A percentile compares a stretch with the other conserved stretches of the same genome.
Evolutionary conservation across 2,888 invertebrate genomes (phyloP).

Genomic region (Griposia aprilina): DNA sequence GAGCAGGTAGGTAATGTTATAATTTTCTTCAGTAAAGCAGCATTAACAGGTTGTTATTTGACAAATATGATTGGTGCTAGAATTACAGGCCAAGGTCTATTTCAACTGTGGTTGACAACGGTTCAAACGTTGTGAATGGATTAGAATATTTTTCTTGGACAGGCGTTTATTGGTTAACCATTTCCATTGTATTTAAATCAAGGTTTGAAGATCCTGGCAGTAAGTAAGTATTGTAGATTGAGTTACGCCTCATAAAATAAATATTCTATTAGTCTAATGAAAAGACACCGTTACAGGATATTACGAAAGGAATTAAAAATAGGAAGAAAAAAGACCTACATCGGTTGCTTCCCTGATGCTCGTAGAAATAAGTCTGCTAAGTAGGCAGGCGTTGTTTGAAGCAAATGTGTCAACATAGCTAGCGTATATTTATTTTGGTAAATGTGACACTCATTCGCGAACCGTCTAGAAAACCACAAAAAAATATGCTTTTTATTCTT

Average conservation of each 20-base stretch:
- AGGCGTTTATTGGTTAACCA: not conserved
- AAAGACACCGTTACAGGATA: no score
- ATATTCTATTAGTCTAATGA: not conserved
- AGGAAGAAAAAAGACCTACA: constrained; percentile 8
- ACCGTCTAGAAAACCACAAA: constrained; percentile 15
- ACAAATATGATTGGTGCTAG: not conserved
- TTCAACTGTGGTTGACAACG: no score
- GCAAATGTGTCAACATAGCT: constrained; percentile 27
- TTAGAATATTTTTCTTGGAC: not conserved
- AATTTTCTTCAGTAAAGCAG: not conserved
- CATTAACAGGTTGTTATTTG: not conserved
- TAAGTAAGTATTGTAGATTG: not conserved
- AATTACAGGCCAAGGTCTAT: no score
- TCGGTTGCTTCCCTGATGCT: constrained; percentile 30
- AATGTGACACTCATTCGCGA: constrained; percentile 10
- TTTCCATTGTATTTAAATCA: not conserved
- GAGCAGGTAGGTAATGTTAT: not conserved
- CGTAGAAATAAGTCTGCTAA: constrained; percentile 36
- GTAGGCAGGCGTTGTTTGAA: constrained; percentile 47
- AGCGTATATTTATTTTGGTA: constrained; percentile 6
- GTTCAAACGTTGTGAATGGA: not conserved
- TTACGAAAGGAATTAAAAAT: no score
- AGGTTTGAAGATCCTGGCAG: not conserved
- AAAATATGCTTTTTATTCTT: not conserved
- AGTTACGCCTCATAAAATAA: not conserved